phyloP scores from a whole-genome alignment of 1,140 invertebrate species.

The Drosophila watanabei region DNA sequence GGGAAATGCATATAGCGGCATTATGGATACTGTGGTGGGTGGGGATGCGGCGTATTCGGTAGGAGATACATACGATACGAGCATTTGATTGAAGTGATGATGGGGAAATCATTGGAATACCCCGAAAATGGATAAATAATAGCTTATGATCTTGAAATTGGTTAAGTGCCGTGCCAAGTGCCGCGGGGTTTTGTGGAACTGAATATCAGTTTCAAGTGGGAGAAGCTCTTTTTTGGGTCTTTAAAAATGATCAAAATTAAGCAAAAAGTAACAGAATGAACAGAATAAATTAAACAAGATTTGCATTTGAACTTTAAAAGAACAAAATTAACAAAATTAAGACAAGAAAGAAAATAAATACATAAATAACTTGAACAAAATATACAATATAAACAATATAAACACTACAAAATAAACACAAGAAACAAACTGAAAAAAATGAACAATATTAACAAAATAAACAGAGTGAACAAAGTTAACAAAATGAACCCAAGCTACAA shows the following conservation, averaged over 20 bases:
- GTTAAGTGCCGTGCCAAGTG: background rate
- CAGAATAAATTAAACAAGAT: background rate
- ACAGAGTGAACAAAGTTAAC: background rate
- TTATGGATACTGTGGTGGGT: slow-evolving; percentile 8
- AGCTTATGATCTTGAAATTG: slow-evolving; percentile 20
- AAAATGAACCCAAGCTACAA: background rate
- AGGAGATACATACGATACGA: slow-evolving; percentile 2
- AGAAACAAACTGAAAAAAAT: background rate
- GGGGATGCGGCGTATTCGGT: slow-evolving; percentile 5
- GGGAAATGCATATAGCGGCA: slow-evolving; percentile 20
- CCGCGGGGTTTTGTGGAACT: background rate
- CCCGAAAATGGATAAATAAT: slow-evolving; percentile 12
- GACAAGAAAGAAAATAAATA: background rate
- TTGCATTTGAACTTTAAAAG: background rate
- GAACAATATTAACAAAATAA: background rate
- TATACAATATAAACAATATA: background rate
- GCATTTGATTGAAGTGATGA: background rate
- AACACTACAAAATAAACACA: background rate
- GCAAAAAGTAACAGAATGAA: background rate
- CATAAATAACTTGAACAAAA: too few species aligned
- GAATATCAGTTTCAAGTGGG: slow-evolving; percentile 4
- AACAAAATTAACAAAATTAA: background rate
- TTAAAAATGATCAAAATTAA: background rate
- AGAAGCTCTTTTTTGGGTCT: background rate
- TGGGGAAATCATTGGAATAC: slow-evolving; percentile 7